A percentile compares a stretch with the other conserved stretches of the same genome.
Conservation (phyloP, 1,140 invertebrate genomes). For the Panagrolaimus sp. region DNA sequence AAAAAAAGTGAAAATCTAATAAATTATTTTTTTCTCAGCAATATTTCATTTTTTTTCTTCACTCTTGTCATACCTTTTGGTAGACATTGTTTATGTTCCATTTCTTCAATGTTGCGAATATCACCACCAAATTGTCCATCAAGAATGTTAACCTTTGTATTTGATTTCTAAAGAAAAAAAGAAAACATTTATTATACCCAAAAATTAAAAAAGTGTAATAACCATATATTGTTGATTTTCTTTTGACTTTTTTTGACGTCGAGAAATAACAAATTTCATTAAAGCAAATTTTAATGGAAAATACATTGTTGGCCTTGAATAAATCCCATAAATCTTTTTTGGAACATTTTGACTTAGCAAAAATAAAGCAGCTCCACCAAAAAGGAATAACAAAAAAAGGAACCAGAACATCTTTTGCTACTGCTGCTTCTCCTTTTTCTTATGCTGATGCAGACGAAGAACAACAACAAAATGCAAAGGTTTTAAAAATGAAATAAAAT, state of each 20-base stretch:
- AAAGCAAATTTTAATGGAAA: constrained; percentile 26
- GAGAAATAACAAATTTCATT: constrained; percentile 29
- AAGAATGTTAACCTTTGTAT: constrained; percentile 16
- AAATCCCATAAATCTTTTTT: neutral
- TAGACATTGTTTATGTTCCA: constrained; percentile 30
- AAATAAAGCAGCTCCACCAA: neutral
- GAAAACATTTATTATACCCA: neutral
- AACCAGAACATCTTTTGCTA: constrained; percentile 7
- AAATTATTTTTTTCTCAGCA: neutral
- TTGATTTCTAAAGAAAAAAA: constrained; percentile 12
- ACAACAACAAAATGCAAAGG: no score
- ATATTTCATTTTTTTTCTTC: neutral
- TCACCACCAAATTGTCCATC: constrained; percentile 24
- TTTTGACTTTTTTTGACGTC: constrained; percentile 24
- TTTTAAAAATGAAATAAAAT: no score
- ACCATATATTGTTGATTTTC: constrained; percentile 11
- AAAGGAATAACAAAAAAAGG: neutral
- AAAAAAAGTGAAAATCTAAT: neutral
- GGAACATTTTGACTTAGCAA: neutral
- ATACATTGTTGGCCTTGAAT: neutral
- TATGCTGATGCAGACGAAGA: no score
- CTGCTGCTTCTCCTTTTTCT: no score
- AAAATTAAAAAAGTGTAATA: neutral
- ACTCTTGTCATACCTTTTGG: constrained; percentile 12
- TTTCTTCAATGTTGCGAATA: constrained; percentile 22